Evolutionary conservation across 2,888 invertebrate genomes (phyloP), one percentile per base, ranked within the genome.

Genomic region (Eueremaeus valkanovi): DNA sequence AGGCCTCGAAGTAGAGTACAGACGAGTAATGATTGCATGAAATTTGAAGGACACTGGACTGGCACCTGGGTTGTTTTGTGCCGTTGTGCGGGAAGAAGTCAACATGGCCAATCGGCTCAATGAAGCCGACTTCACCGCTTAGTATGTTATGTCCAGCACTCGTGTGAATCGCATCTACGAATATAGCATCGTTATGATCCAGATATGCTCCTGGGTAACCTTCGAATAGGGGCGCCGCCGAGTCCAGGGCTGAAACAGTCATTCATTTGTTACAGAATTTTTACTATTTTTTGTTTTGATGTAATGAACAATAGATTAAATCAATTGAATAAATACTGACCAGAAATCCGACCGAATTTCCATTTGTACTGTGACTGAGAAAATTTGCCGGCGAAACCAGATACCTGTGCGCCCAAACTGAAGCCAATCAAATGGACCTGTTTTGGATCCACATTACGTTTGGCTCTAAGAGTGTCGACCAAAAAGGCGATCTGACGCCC

Each of bases 131-230:
- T 70, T 76, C 45, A 31, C 76, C 76, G 5, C 6, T 33, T 21
- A 76, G 33, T 16, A 68, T 49, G 27, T 70, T 66, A 13, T 68
- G 27, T n/a, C 81, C 81, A 21, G 75, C 76, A 75, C 83, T 82
- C 0, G 84, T 81, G 77, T 84, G 84, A 55, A 83, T 82, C 31
- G 82, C 81, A 77, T 84, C 83, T 3, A 84, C 83, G 79, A 82
- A 83, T 45, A 74, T 72, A 3, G 83, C 84, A 76, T 82, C 83
- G 5, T n/a, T 24, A 8, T 45, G 16, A 21, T 31, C 61, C n/a
- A 75, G 24, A 31, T 63, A 68, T 21, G 49, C 21, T 29, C 73
- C 76, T 3, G 55, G 55, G 24, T 75, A 68, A 8, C 49, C 55
- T 33, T 76, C 74, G 70, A 75, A 76, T 5, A 76, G 2, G 18